Evolutionary conservation across 2,797 vertebrate genomes (phyloP).

Genomic region (Kryptolebias ocellatus): DNA sequence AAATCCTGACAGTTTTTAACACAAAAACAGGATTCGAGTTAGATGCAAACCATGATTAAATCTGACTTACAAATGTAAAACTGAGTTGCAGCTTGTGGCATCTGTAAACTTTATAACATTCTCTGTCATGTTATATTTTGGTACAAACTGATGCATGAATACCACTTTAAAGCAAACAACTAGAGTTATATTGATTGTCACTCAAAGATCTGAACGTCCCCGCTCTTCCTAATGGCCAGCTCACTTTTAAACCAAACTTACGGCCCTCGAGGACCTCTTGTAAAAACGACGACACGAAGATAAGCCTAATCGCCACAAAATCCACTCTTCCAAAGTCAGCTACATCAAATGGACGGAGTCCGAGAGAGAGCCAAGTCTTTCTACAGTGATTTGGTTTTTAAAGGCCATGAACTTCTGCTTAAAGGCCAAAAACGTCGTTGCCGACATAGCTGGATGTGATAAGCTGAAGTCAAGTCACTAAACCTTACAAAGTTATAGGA

Average conservation of each 20-base stretch:
- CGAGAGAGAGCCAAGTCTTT: slow-evolving; percentile 33
- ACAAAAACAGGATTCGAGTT: neutral
- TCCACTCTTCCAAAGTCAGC: slow-evolving; percentile 30
- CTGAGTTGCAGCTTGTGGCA: neutral
- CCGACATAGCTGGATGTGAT: slow-evolving; percentile 52
- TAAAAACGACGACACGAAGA: slow-evolving; percentile 32
- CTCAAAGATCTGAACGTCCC: neutral
- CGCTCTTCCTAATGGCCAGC: slow-evolving; percentile 3
- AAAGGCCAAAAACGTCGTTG: slow-evolving; percentile 63
- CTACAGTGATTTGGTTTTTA: slow-evolving; percentile 49
- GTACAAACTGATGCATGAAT: too few species aligned
- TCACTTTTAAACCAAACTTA: neutral
- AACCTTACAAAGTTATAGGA: slow-evolving; percentile 44
- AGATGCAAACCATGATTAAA: neutral
- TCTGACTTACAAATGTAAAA: neutral
- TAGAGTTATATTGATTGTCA: too few species aligned
- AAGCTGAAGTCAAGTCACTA: slow-evolving; percentile 65
- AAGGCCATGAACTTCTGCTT: slow-evolving; percentile 68
- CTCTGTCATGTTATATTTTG: too few species aligned
- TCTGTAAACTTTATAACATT: neutral
- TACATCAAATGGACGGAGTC: slow-evolving; percentile 41
- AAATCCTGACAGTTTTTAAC: neutral
- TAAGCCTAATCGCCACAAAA: slow-evolving; percentile 39
- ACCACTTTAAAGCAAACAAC: too few species aligned
- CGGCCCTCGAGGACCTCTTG: neutral